These are phyloP conservation scores for Cremastinae sp. DNA, from an alignment of 2,888 invertebrate genomes.

Conservation along the genomic window DNA sequence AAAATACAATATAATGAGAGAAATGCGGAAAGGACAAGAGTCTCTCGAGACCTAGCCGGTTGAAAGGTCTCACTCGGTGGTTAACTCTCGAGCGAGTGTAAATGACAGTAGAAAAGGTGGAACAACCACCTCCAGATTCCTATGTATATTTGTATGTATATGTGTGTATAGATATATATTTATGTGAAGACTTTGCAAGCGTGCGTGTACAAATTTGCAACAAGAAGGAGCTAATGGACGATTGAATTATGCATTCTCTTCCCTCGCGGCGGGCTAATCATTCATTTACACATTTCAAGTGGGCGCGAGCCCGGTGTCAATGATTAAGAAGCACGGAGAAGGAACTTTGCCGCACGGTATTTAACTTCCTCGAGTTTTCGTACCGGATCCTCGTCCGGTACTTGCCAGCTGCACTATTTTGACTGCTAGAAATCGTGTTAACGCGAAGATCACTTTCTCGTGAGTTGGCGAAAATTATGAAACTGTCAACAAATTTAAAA, in stretches of 20 bases:
- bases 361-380: conserved; percentile 70
- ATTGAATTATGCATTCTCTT: conserved; percentile 75
- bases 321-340: conserved; percentile 71
- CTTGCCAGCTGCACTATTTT: conserved; percentile 8
- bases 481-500: no score
- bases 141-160: not conserved
- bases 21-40: conserved; percentile 21
- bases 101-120: conserved; percentile 25
- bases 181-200: not conserved
- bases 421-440: no score
- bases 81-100: conserved; percentile 20
- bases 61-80: conserved; percentile 22
- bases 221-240: conserved; percentile 71
- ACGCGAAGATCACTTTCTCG: no score
- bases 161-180: not conserved
- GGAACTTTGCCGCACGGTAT: conserved; percentile 72
- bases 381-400: conserved; percentile 57
- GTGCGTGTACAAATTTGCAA: conserved; percentile 44
- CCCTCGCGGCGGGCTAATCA: conserved; percentile 69
- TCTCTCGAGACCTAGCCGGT: conserved; percentile 26
- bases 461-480: no score
- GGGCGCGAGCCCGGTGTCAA: conserved; percentile 74
- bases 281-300: conserved; percentile 76
- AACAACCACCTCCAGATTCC: conserved; percentile 42
- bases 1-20: conserved; percentile 6